Base-by-base conservation (phyloP, 2,888 invertebrate species). In the Rhodophaea formosa region DNA sequence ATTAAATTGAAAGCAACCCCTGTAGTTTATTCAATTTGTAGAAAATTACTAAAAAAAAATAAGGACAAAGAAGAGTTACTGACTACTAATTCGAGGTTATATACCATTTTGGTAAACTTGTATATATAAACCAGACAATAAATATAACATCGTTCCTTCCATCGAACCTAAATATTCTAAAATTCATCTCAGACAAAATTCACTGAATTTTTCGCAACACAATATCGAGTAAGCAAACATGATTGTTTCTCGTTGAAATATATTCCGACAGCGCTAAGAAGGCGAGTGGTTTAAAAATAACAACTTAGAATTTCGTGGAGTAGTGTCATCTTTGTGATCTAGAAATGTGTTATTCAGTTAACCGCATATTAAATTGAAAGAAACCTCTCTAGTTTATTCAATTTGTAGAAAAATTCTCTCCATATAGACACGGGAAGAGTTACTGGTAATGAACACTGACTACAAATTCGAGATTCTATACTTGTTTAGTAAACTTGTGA, bases 241-340 rank as follows among this genome's bases (percentile, higher is more conserved):
- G 32, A 51, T 51, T 35, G 51, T 35, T 51, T 51, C 17, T 35
- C 51, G 51, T 51, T 51, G 51, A 35, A 51, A 51, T 51, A 51
- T 51, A 17, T 51, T 51, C 32, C 17, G 39, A 39, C 35, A 12
- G 35, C 35, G 32, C n/a, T 7, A 35, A 35, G 16, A 35, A 51
- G 12, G 15, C 15, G 10, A 51, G 49, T 51, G 35, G 35, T 51
- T 51, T 39, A 35, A 39, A 51, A 51, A 51, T 51, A 51, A 35
- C 15, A 12, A 39, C n/a, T 39, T 12, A 39, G 8, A 6, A 51
- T 35, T 51, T 51, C 35, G 51, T 51, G 7, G 51, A 35, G 35
- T 35, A 51, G 35, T 14, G 35, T 15, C 15, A 30, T 35, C 16
- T 35, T 1, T 8, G 10, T 12, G 35, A 46, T 23, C 17, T 23